Conservation (phyloP, 2,888 invertebrate genomes). For the Pyralis farinalis region DNA sequence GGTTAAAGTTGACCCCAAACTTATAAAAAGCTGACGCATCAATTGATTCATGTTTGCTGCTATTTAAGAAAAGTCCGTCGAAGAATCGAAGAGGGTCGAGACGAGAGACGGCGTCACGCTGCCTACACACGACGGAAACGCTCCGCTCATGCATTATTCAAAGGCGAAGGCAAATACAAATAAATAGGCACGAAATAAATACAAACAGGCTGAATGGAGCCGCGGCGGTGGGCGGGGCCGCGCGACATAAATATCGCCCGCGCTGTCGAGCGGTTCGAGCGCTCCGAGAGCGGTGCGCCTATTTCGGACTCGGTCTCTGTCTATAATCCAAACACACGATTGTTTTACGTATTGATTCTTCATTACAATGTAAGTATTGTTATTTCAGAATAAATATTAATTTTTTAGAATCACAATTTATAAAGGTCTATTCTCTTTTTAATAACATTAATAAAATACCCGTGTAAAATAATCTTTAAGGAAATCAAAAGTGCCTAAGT, state of each 20-base stretch:
- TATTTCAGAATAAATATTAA: too few relatives aligned
- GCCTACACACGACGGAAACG: conserved; percentile 80
- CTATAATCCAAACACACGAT: background rate
- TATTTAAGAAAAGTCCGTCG: conserved; percentile 30
- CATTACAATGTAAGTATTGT: too few relatives aligned
- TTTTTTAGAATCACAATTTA: too few relatives aligned
- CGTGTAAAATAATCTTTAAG: too few relatives aligned
- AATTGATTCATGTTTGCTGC: conserved; percentile 4
- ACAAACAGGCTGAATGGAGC: conserved; percentile 79
- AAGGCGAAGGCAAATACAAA: conserved; percentile 77
- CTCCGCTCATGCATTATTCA: conserved; percentile 78
- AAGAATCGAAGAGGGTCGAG: conserved; percentile 35
- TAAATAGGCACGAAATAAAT: conserved; percentile 80
- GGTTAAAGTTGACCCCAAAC: background rate
- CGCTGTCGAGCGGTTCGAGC: conserved; percentile 48
- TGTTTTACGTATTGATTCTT: background rate
- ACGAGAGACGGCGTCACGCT: conserved; percentile 67
- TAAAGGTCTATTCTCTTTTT: too few relatives aligned
- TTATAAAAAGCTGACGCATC: conserved; percentile 30
- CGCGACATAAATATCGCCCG: conserved; percentile 76
- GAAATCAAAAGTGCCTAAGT: too few relatives aligned
- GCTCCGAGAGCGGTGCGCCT: conserved; percentile 28
- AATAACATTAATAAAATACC: too few relatives aligned
- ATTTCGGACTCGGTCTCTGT: conserved; percentile 52
- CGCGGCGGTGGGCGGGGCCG: conserved; percentile 73